Base-by-base conservation (phyloP, 1,140 invertebrate species). In the Heliconius nattereri region DNA sequence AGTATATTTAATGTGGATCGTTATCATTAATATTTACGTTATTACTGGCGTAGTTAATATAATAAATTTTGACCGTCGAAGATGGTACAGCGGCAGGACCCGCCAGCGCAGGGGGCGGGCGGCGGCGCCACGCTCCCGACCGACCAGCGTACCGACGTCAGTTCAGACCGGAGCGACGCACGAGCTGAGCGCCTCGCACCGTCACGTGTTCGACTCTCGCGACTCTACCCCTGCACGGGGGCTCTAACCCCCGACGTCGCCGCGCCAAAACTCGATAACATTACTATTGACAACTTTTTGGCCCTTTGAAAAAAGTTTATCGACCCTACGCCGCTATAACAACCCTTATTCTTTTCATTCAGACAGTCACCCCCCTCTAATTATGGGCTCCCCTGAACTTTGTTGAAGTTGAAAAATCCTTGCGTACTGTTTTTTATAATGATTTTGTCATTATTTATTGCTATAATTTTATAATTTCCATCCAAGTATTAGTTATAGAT, bases 321-420 rank as follows among this genome's bases (percentile, higher is more conserved):
- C 91, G 90, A 91, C 92, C 89, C 90, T 86, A 80, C 81, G 83
- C 86, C 80, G 86, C 86, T 87, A 90, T 88, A 91, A 89, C 91
- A 92, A 93, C 90, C 91, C 90, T 92, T 91, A 91, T 90, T 91
- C 88, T 88, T 85, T 88, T 87, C 85, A 87, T 85, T 89, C 87
- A 85, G 83, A 82, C 86, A 81, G 84, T 89, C 87, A 89, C 90
- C 89, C 91, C 91, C 92, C 92, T 91, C 88, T 90, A 91, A 92
- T 93, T 94, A 91, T 90, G 89, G 84, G 87, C 91, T 91, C 91
- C 92, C 84, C 90, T 90, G 91, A 90, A 90, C 84, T 94, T 91
- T 66, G 60, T 66, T 66, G 60, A 66, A 85, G 85, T 87, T 87
- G 83, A 89, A 91, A 87, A 90, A 88, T 86, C 81, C 83, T 81